Evolutionary conservation across 2,797 vertebrate genomes (phyloP), one percentile per base, ranked within the genome.

Genomic region (Tachyglossus aculeatus): DNA sequence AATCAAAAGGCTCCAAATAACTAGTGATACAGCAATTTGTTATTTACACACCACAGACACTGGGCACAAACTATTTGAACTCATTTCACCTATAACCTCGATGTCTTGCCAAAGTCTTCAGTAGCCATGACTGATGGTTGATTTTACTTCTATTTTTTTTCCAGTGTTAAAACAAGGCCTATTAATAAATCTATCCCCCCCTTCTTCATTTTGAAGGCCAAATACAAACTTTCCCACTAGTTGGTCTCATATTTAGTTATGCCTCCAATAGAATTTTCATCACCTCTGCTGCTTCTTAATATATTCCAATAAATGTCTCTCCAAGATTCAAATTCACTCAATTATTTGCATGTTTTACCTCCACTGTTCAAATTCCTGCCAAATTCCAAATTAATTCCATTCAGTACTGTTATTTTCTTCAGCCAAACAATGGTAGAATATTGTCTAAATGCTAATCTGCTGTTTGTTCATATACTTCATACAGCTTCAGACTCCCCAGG

Each of bases 331-430:
- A 45, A 75, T 71, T 80, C 55, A 72, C 54, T 74, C 29, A 64
- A 45, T 68, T 81, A 56, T 76, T 76, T 86, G 29, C 27, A 24
- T 71, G n/a, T 45, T 85, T 86, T 76, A 73, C 34, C 57, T 77
- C 47, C n/a, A 62, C 37, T 55, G 69, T 25, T 85, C 51, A 34
- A 70, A 85, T 71, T 71, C 44, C 45, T 78, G 65, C 71, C 79
- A 86, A 86, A 88, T 79, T 84, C 57, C 31, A 85, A 86, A 83
- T 58, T 78, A 76, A 81, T 83, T 87, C 32, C 86, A 79, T 57
- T 77, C 53, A 69, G 59, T 36, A 55, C 74, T 61, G 19, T 18
- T 83, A 68, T 67, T 82, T 71, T 77, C 37, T 48, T 67, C 38
- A 87, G 48, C n/a, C 82, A 65, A 78, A 84, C 70, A 81, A 64